A percentile compares a stretch with the other conserved stretches of the same genome.
Conservation (phyloP, 2,113 vertebrate species). For the Scortum barcoo region DNA sequence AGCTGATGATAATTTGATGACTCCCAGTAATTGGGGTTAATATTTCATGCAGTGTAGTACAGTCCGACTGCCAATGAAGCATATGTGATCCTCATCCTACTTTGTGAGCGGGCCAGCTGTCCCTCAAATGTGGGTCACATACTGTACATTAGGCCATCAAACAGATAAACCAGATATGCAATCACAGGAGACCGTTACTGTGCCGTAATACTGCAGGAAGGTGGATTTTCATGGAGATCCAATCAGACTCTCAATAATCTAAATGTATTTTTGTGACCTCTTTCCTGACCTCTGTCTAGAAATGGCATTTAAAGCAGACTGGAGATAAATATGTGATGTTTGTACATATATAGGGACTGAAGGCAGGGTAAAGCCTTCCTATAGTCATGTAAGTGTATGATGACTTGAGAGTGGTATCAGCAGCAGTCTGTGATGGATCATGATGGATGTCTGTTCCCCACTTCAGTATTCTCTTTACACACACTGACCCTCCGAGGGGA, state of each 20-base stretch:
- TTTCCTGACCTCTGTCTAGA: not conserved
- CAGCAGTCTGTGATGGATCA: too few relatives aligned
- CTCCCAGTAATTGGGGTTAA: slow-evolving; percentile 67
- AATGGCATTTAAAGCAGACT: slow-evolving; percentile 5
- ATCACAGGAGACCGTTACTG: slow-evolving; percentile 30
- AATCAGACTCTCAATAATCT: slow-evolving; percentile 45
- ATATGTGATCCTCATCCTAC: slow-evolving; percentile 65
- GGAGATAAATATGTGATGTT: not conserved
- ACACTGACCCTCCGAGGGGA: too few relatives aligned
- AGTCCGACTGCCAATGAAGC: slow-evolving; percentile 54
- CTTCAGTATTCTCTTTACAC: too few relatives aligned
- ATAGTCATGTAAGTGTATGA: not conserved
- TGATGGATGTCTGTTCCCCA: not conserved
- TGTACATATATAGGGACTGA: not conserved
- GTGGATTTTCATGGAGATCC: slow-evolving; percentile 48
- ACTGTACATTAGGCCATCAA: slow-evolving; percentile 51
- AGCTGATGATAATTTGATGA: slow-evolving; percentile 32
- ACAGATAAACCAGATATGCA: slow-evolving; percentile 55
- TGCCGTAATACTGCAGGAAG: slow-evolving; percentile 28
- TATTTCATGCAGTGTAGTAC: slow-evolving; percentile 53
- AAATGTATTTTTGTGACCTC: slow-evolving; percentile 35
- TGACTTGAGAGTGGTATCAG: not conserved
- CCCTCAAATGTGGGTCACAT: slow-evolving; percentile 75
- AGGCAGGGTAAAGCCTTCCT: not conserved
- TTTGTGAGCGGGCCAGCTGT: slow-evolving; percentile 70